phyloP scores from a whole-genome alignment of 2,888 invertebrate species.

The Drosophila pseudotalamancana region DNA sequence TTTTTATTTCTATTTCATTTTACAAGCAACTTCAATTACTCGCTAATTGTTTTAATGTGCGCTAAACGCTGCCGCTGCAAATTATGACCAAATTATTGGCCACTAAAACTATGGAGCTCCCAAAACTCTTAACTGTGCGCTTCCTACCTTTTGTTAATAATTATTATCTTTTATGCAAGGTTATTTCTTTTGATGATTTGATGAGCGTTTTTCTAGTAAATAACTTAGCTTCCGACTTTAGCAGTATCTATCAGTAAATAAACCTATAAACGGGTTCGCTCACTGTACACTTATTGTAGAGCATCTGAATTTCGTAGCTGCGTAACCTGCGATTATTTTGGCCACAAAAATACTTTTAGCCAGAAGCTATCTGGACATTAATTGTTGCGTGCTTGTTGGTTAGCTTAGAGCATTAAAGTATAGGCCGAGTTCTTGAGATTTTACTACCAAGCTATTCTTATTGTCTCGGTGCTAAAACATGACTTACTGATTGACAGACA shows the following conservation, averaged over 20 bases:
- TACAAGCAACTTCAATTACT: conserved; percentile 51
- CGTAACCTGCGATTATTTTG: neutral
- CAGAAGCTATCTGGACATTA: conserved; percentile 5
- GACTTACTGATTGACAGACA: neutral
- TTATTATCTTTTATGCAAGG: conserved; percentile 1
- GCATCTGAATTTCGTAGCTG: conserved; percentile 5
- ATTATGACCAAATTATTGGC: conserved; percentile 22
- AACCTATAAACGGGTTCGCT: no score
- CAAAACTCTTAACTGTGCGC: neutral
- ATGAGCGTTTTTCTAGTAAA: neutral
- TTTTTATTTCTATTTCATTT: conserved; percentile 24
- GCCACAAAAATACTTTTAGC: conserved; percentile 3
- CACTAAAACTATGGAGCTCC: conserved; percentile 5
- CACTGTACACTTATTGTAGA: neutral
- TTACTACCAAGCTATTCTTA: conserved; percentile 1
- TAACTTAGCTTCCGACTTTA: no score
- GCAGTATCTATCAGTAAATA: no score
- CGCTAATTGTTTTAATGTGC: conserved; percentile 60
- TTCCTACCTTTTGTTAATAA: neutral
- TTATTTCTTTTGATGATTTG: neutral
- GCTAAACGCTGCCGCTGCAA: conserved; percentile 40
- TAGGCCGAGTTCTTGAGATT: neutral
- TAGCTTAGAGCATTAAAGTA: neutral
- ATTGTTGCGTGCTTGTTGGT: conserved; percentile 3
- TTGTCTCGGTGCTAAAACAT: conserved; percentile 10